phyloP scores from a whole-genome alignment of 2,797 vertebrate genomes.

The Notolepis coatsorum region DNA sequence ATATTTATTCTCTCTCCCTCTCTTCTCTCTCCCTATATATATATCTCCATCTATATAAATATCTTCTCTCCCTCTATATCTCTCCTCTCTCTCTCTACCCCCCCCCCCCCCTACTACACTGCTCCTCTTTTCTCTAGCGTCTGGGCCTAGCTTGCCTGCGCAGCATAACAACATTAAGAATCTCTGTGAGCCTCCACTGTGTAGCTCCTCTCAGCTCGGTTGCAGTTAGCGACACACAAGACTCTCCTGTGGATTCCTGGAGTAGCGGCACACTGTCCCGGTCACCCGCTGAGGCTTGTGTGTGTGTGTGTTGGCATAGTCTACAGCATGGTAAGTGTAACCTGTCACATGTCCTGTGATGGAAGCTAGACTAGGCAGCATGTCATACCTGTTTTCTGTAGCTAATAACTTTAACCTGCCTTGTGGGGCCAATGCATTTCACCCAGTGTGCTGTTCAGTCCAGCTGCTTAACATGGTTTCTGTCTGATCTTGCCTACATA shows the following conservation, averaged over 20 bases:
- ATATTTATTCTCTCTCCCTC: neutral
- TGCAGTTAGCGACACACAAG: slow-evolving; percentile 25
- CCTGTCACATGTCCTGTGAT: slow-evolving; percentile 44
- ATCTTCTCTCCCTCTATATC: neutral
- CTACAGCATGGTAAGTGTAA: slow-evolving; percentile 70
- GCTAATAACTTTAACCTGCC: slow-evolving; percentile 6
- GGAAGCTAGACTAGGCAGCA: slow-evolving; percentile 10
- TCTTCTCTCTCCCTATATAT: no score
- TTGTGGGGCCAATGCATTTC: no score
- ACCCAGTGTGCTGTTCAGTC: neutral
- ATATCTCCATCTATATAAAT: no score
- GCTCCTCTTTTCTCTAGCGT: slow-evolving; percentile 7
- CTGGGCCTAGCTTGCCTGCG: slow-evolving; percentile 32
- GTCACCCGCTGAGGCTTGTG: slow-evolving; percentile 27
- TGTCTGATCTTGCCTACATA: neutral
- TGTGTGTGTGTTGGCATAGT: slow-evolving; percentile 33
- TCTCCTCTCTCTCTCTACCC: neutral
- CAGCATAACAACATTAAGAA: slow-evolving; percentile 41
- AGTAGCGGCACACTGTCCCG: slow-evolving; percentile 33
- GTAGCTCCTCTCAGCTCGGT: slow-evolving; percentile 1
- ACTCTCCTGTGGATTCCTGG: slow-evolving; percentile 29
- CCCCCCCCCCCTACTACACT: neutral
- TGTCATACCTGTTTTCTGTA: slow-evolving; percentile 2
- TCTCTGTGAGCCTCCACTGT: slow-evolving; percentile 29
- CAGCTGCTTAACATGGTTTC: neutral